Evolutionary conservation across 1,140 invertebrate species (phyloP).

Genomic region (Hermetia illucens): DNA sequence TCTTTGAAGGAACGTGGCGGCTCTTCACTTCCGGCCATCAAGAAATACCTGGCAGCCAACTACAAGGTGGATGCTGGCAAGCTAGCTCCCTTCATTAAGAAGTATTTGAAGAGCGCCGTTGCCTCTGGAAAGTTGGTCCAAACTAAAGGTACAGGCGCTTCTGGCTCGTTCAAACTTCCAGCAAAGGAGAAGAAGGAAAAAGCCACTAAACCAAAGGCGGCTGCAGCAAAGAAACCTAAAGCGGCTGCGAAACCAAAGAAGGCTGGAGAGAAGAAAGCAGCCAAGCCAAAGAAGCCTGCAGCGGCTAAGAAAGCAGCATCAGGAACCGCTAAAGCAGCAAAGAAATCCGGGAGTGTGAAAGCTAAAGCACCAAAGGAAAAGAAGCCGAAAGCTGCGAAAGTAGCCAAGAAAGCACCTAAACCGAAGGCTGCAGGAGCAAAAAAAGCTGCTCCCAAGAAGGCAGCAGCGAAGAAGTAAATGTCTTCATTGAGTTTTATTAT

Average conservation of each 20-base stretch:
- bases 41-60: too few species aligned
- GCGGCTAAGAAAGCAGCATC: slow-evolving; percentile 6
- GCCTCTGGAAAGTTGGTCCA: slow-evolving; percentile 38
- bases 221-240: too few species aligned
- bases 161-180: slow-evolving; percentile 42
- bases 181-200: slow-evolving; percentile 14
- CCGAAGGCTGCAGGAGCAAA: slow-evolving; percentile 9
- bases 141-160: slow-evolving; percentile 45
- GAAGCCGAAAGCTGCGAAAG: slow-evolving; percentile 13
- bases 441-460: too few species aligned
- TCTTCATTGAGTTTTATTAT: too few species aligned
- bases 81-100: slow-evolving; percentile 42
- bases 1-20: too few species aligned
- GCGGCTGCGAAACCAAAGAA: slow-evolving; percentile 14
- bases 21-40: too few species aligned
- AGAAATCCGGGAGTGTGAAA: too few species aligned
- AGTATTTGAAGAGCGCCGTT: slow-evolving; percentile 41
- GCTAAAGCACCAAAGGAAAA: slow-evolving; percentile 15
- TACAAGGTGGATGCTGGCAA: slow-evolving; percentile 42
- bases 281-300: slow-evolving; percentile 8
- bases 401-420: slow-evolving; percentile 9
- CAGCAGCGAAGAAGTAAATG: too few species aligned
- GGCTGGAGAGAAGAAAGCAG: too few species aligned
- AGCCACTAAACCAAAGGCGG: too few species aligned
- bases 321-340: slow-evolving; percentile 7